Conservation (phyloP, 2,797 vertebrate genomes). For the Natrix natrix region DNA sequence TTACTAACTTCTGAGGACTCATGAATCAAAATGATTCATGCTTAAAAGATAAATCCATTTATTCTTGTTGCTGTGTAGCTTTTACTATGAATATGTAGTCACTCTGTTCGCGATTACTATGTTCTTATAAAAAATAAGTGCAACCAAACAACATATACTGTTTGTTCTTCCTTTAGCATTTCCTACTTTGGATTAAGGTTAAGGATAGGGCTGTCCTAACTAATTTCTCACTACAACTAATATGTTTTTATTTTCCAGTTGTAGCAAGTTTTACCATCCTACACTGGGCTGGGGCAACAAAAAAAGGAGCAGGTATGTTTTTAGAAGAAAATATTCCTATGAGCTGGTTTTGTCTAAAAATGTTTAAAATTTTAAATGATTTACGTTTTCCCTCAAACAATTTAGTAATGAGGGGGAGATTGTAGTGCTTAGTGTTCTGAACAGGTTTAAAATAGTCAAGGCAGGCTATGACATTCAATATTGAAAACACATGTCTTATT, state of each 20-base stretch:
- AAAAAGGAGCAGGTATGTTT: slow-evolving; percentile 92
- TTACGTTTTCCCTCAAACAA: slow-evolving; percentile 24
- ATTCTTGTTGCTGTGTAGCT: background rate
- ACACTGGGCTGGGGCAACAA: slow-evolving; percentile 93
- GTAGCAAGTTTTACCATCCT: slow-evolving; percentile 98
- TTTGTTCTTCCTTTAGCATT: slow-evolving; percentile 8
- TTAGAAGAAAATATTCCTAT: slow-evolving; percentile 15
- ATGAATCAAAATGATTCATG: background rate
- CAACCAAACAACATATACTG: background rate
- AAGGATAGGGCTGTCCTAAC: background rate
- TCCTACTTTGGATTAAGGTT: background rate
- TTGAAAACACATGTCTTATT: background rate
- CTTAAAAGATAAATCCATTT: background rate
- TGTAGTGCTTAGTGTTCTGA: background rate
- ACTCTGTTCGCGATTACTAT: background rate
- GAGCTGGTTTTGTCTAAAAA: background rate
- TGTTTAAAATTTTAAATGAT: background rate
- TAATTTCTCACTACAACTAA: slow-evolving; percentile 43
- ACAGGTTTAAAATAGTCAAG: background rate
- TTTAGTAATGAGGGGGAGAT: background rate
- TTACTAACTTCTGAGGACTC: background rate
- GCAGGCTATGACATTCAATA: background rate
- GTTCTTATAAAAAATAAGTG: background rate
- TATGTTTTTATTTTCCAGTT: slow-evolving; percentile 82
- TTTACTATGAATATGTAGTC: background rate